These are phyloP conservation scores for Doryteuthis pealeii DNA, from an alignment of 1,140 invertebrate species.

Conservation along the genomic window DNA sequence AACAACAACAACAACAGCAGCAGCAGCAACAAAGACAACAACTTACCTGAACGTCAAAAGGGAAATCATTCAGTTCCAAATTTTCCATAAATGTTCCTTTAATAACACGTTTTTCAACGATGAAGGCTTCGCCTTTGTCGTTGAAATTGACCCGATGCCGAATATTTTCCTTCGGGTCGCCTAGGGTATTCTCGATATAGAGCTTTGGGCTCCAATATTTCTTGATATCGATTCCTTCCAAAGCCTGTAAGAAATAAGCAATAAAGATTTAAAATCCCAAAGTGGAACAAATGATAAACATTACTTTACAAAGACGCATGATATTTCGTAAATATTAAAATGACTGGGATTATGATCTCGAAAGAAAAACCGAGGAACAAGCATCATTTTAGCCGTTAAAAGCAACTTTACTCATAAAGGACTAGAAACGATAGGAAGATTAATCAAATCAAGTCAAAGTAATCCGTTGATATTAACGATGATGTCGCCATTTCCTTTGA, in stretches of 20 bases:
- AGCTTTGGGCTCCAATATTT: constrained; percentile 59
- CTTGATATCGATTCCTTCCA: constrained; percentile 49
- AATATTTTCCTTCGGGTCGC: constrained; percentile 57
- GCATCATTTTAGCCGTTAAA: too few species aligned
- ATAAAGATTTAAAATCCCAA: background rate
- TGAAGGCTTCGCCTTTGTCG: constrained; percentile 52
- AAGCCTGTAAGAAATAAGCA: constrained; percentile 30
- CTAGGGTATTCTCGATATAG: constrained; percentile 58
- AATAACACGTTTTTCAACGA: constrained; percentile 54
- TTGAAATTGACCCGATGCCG: constrained; percentile 50
- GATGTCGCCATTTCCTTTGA: too few species aligned
- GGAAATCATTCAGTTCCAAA: constrained; percentile 58
- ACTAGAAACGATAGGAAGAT: too few species aligned
- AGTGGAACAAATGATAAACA: background rate
- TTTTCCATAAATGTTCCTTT: constrained; percentile 60
- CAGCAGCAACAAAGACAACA: too few species aligned
- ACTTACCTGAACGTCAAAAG: constrained; percentile 58
- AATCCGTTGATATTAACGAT: too few species aligned
- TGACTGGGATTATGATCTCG: too few species aligned
- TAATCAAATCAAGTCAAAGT: too few species aligned
- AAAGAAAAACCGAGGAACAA: too few species aligned
- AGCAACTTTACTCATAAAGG: too few species aligned
- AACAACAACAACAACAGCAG: too few species aligned
- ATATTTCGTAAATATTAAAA: background rate
- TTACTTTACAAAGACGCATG: too few species aligned